Base-by-base conservation (phyloP, 1,140 invertebrate genomes). In the Orussus abietinus region DNA sequence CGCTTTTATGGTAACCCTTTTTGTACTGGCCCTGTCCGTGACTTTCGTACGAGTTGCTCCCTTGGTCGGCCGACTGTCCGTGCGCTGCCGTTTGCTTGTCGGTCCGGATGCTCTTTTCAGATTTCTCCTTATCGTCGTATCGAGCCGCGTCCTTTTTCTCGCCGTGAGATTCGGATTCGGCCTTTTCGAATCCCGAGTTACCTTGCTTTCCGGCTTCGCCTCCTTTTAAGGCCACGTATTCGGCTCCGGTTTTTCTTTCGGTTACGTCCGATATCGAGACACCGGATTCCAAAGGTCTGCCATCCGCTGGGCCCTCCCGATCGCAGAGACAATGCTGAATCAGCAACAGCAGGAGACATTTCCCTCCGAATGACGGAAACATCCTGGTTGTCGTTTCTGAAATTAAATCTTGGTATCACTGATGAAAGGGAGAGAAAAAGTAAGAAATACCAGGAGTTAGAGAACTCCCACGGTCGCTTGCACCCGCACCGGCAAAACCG, bases 1-100 rank as follows among this genome's bases (percentile, higher is more conserved):
- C 81, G 51, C 77, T 74, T 37, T 78, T 77, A 41, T 80, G 80
- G 49, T 81, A 79, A 1, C 80, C 80, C 55, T 82, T 82, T 45
- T 78, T 80, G 43, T 81, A 53, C 5, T 62, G 51, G 9, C 51
- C 57, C n/a, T 20, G 53, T 9, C 28, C 43, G 5, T 49, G 38
- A 20, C 41, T 41, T 30, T 57, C 40, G 11, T 51, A 38, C 11
- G 29, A 31, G 38, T 52, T 57, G 34, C 45, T 47, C 2, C 51
- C 54, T 3, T 48, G 41, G 28, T 53, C 53, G 10, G 44, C 42
- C 32, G 46, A 45, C 37, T 45, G 35, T 1, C 29, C 45, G 19
- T 53, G 42, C 10, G 47, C 61, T 18, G 9, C 45, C 15, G 44
- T 51, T 35, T 45, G 49, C 11, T 34, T 38, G 4, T 48, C 58